These are phyloP conservation scores for Tenthredo distinguenda DNA, from an alignment of 2,888 invertebrate species.

Conservation along the genomic window DNA sequence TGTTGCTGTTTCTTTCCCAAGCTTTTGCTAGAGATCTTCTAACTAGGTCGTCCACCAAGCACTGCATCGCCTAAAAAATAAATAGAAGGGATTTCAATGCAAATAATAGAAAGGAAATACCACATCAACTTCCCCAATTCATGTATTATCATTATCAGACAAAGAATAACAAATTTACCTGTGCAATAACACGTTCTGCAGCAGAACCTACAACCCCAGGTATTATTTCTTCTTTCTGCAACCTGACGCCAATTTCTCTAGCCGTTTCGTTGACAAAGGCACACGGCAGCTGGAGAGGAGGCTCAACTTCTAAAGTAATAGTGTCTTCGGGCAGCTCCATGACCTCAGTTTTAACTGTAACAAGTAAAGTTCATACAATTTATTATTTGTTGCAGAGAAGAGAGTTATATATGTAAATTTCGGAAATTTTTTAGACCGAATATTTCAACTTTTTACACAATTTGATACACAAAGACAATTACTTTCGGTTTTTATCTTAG, in stretches of 20 bases:
- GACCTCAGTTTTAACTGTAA: constrained; percentile 17
- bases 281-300: constrained; percentile 70
- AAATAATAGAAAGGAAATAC: not conserved
- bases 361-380: not conserved
- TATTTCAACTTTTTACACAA: not conserved
- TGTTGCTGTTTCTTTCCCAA: constrained; percentile 67
- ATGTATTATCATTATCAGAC: not conserved
- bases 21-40: constrained; percentile 71
- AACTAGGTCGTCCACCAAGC: constrained; percentile 70
- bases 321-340: not conserved
- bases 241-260: constrained; percentile 77
- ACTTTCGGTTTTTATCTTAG: constrained; percentile 41
- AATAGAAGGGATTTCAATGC: constrained; percentile 13
- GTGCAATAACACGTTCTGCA: constrained; percentile 71
- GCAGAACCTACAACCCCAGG: constrained; percentile 77
- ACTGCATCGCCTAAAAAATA: constrained; percentile 66
- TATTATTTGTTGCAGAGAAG: not conserved
- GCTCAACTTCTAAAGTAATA: constrained; percentile 63
- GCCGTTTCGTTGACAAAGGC: constrained; percentile 77
- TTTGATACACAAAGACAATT: not conserved
- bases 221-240: constrained; percentile 78
- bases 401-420: not conserved
- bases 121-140: not conserved
- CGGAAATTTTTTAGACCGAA: not conserved
- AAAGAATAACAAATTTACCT: constrained; percentile 31